These are phyloP conservation scores for Pogonomyrmex californicus DNA, from an alignment of 1,140 invertebrate species.

Conservation along the genomic window DNA sequence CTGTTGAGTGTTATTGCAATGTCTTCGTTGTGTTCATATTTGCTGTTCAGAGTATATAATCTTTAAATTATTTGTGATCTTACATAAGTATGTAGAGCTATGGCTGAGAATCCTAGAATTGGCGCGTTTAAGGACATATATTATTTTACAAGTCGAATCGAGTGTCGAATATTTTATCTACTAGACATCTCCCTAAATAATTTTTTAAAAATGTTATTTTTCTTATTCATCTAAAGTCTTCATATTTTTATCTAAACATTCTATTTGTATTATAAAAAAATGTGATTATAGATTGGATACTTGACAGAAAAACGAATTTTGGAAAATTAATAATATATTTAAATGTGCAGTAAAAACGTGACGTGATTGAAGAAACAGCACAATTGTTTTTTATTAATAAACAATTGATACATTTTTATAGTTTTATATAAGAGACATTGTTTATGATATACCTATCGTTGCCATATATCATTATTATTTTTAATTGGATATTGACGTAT, in stretches of 20 bases:
- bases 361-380: neutral
- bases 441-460: constrained; percentile 26
- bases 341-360: neutral
- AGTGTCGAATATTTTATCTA: constrained; percentile 14
- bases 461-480: constrained; percentile 22
- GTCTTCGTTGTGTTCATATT: constrained; percentile 71
- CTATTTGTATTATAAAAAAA: neutral
- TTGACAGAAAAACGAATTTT: constrained; percentile 12
- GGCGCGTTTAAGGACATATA: constrained; percentile 30
- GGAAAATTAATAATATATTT: constrained; percentile 14
- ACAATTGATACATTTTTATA: constrained; percentile 35
- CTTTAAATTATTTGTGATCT: constrained; percentile 64
- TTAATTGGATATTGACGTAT: constrained; percentile 1
- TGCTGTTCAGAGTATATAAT: constrained; percentile 70
- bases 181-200: constrained; percentile 6
- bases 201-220: constrained; percentile 41
- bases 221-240: neutral
- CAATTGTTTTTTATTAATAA: constrained; percentile 28
- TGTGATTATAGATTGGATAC: constrained; percentile 10
- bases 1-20: constrained; percentile 61
- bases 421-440: constrained; percentile 17
- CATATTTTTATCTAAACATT: constrained; percentile 25
- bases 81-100: constrained; percentile 53
- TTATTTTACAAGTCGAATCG: constrained; percentile 12
- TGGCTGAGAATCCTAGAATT: constrained; percentile 68